Base-by-base conservation (phyloP, 2,797 vertebrate genomes). In the Falco cherrug region DNA sequence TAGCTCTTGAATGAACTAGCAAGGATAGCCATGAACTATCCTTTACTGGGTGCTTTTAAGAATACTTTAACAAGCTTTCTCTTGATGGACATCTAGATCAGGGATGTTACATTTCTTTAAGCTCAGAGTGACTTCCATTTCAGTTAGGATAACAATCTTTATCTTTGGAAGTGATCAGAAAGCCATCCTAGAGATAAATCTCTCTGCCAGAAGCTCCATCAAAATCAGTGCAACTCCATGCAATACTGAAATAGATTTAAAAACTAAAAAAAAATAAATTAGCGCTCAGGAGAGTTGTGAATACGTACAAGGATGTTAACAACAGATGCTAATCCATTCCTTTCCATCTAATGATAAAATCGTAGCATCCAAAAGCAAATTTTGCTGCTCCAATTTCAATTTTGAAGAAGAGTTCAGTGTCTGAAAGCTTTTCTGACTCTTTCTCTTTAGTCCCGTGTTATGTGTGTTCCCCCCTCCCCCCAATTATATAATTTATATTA, bases 151-250 rank as follows among this genome's bases (percentile, higher is more conserved):
- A 81, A 84, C 84, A 87, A 48, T 90, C 67, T 82, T 53, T 80
- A n/a, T 70, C 84, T 96, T 75, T 87, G 69, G 64, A 87, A 90
- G 60, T 35, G 56, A 95, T 85, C 78, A 83, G 81, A 92, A 92
- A 85, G 24, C 48, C 64, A 85, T 83, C 90, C 83, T 65, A 33
- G 50, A 95, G 71, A 90, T 68, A 87, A 96, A 92, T 56, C 31
- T 93, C 43, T 74, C 71, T 74, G 45, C 35, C 68, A 83, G 31
- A 80, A 93, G 21, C 57, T 74, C 67, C 64, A 57, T 89, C 77
- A 85, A 67, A 96, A 92, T 91, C 20, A 0, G 80, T 63, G 31
- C 37, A 80, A 70, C 64, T 83, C 45, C 53, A 47, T 45, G 48
- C 3, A 84, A 45, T 29, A 56, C 35, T 29, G 54, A 89, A 87